A percentile compares a stretch with the other conserved stretches of the same genome.
Conservation (phyloP, 1,140 invertebrate genomes). For the Thaumetopoea pityocampa region DNA sequence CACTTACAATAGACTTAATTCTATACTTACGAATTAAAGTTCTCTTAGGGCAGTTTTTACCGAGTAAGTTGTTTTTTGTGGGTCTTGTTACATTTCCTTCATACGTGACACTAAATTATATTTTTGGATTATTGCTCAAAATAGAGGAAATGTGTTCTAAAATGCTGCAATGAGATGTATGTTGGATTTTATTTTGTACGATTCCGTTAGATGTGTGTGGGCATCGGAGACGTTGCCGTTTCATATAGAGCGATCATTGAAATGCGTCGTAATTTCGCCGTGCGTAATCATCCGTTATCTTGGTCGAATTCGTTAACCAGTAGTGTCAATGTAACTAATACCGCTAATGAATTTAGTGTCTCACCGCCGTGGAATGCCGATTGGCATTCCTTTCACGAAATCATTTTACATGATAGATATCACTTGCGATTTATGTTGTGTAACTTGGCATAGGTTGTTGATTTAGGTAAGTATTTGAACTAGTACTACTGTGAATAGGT, state of each 20-base stretch:
- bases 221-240: conserved; percentile 15
- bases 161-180: neutral
- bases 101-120: conserved; percentile 30
- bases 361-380: neutral
- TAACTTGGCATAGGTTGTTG: conserved; percentile 21
- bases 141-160: conserved; percentile 2
- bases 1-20: neutral
- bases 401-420: conserved; percentile 10
- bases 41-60: neutral
- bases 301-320: conserved; percentile 53
- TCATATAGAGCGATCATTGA: conserved; percentile 25
- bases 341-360: conserved; percentile 2
- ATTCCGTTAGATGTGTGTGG: conserved; percentile 14
- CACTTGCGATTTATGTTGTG: conserved; percentile 22
- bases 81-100: conserved; percentile 18
- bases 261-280: conserved; percentile 66
- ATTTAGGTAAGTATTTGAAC: conserved; percentile 5
- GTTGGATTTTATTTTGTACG: neutral
- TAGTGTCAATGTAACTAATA: conserved; percentile 25
- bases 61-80: conserved; percentile 29
- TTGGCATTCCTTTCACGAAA: conserved; percentile 11
- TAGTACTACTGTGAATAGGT: conserved; percentile 12
- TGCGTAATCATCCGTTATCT: conserved; percentile 65
- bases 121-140: conserved; percentile 24
- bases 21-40: neutral